Conservation (phyloP, 92 coral and sea anemone genomes). For the Palythoa heliodiscus region DNA sequence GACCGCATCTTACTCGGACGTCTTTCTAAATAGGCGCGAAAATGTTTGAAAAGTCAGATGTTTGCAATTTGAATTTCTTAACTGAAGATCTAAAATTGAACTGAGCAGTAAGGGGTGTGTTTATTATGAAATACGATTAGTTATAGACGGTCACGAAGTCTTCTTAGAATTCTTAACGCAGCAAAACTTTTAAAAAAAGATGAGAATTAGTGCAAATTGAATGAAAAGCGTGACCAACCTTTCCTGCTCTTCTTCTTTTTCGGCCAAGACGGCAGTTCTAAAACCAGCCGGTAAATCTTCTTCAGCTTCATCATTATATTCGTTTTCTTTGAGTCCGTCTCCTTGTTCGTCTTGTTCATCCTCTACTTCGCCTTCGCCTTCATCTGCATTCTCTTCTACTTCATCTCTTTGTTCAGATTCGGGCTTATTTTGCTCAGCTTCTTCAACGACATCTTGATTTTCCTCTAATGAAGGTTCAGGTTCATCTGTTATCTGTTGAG, state of each 20-base stretch:
- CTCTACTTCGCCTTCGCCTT: not conserved
- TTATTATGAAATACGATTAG: slow-evolving; percentile 31
- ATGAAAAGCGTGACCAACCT: slow-evolving; percentile 14
- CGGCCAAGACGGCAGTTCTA: slow-evolving; percentile 33
- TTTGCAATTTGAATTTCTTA: not conserved
- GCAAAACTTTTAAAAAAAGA: not conserved
- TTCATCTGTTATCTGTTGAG: not conserved
- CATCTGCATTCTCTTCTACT: not conserved
- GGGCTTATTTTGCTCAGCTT: not conserved
- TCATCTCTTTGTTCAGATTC: not conserved
- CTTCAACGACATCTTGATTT: slow-evolving; percentile 1
- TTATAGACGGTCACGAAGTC: slow-evolving; percentile 33
- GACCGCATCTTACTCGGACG: not conserved
- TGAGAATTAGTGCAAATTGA: not conserved
- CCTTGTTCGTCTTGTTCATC: not conserved
- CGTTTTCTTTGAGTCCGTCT: not conserved
- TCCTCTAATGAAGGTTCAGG: not conserved
- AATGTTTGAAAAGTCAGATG: not conserved
- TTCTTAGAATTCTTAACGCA: not conserved
- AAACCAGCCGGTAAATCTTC: slow-evolving; percentile 34
- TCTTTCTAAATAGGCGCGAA: not conserved
- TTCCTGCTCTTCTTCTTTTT: slow-evolving; percentile 39
- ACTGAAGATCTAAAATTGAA: not conserved
- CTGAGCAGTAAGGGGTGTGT: slow-evolving; percentile 31
- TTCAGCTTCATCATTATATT: not conserved